These are phyloP conservation scores for Psittacula derbiana DNA, from an alignment of 2,797 vertebrate genomes.

Conservation along the genomic window DNA sequence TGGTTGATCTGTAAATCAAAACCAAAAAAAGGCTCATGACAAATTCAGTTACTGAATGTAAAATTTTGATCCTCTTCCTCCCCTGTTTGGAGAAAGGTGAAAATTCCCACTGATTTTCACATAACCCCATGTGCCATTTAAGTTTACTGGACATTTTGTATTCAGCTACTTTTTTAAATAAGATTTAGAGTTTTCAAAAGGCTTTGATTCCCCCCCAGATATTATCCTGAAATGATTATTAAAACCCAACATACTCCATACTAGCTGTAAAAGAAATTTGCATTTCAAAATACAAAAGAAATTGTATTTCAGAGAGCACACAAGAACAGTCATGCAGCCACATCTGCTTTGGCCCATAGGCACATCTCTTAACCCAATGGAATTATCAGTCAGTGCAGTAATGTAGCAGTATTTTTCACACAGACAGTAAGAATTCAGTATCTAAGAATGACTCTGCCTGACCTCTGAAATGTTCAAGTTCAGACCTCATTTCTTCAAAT, in stretches of 20 bases:
- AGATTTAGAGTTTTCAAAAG: not conserved
- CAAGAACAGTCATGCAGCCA: not conserved
- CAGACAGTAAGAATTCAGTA: not conserved
- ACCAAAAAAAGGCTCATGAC: not conserved
- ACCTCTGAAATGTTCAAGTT: not conserved
- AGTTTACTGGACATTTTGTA: not conserved
- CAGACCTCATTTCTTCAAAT: not conserved
- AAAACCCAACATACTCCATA: not conserved
- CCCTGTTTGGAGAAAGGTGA: not conserved
- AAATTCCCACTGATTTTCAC: not conserved
- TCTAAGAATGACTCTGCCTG: not conserved
- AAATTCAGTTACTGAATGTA: not conserved
- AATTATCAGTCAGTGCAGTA: not conserved
- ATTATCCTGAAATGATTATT: not conserved
- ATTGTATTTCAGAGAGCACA: not conserved
- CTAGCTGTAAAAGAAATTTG: not conserved
- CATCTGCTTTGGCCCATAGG: not conserved
- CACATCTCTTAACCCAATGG: not conserved
- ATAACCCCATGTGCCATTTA: not conserved
- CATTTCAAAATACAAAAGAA: no score
- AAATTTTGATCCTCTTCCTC: not conserved
- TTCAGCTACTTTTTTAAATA: not conserved
- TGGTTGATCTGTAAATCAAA: constrained; percentile 83
- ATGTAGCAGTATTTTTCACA: not conserved
- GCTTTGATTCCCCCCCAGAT: not conserved